These are phyloP conservation scores for Trichonephila inaurata DNA, from an alignment of 1,140 invertebrate genomes.

Conservation along the genomic window DNA sequence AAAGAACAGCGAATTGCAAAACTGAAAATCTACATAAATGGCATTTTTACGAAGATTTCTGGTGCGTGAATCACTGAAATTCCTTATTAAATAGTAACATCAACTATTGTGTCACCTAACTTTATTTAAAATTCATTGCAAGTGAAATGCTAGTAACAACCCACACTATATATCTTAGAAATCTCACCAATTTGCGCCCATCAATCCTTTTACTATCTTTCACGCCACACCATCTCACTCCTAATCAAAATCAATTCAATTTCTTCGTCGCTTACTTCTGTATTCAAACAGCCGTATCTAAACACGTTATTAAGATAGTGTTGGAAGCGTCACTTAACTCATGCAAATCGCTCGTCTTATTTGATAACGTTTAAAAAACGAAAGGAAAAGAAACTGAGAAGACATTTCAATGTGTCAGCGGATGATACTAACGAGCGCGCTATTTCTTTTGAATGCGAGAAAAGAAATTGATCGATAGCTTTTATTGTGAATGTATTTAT, in stretches of 20 bases:
- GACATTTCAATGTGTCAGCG: conserved; percentile 44
- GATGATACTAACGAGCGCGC: conserved; percentile 47
- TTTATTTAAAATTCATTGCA: no score
- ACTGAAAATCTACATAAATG: no score
- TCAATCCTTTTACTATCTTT: neutral
- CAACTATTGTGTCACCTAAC: no score
- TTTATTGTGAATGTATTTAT: conserved; percentile 77
- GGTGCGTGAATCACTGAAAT: no score
- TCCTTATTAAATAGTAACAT: no score
- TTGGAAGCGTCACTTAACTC: neutral
- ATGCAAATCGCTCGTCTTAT: conserved; percentile 7
- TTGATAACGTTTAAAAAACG: conserved; percentile 18
- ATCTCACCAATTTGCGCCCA: neutral
- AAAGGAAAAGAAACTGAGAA: neutral
- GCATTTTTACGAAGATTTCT: no score
- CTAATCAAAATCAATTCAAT: conserved; percentile 7
- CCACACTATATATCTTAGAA: neutral
- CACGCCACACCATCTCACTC: neutral
- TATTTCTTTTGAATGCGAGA: conserved; percentile 65
- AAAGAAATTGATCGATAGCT: conserved; percentile 71
- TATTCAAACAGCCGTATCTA: neutral
- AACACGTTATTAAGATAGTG: neutral
- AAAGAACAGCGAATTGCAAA: no score
- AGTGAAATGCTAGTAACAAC: no score
- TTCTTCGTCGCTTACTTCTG: neutral